Evolutionary conservation across 2,888 invertebrate genomes (phyloP).

Genomic region (Steinernema scapterisci): DNA sequence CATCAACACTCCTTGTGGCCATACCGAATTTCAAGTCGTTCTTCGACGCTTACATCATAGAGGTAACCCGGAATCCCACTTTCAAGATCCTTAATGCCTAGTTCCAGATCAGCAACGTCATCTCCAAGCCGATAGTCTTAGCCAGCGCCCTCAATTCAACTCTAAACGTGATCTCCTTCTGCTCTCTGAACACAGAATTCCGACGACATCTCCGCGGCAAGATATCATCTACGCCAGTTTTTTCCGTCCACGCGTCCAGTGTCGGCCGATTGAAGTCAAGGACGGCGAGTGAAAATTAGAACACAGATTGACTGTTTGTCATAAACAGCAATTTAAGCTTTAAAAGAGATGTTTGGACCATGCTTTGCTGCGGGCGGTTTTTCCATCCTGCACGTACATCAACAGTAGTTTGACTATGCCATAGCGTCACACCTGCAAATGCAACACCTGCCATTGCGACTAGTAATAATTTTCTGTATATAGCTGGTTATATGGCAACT

Average conservation of each 20-base stretch:
- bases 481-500: too few relatives aligned
- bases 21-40: constrained; percentile 3
- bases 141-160: constrained; percentile 2
- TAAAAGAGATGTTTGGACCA: too few relatives aligned
- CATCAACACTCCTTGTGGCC: not conserved
- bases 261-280: not conserved
- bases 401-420: too few relatives aligned
- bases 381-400: too few relatives aligned
- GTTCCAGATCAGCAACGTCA: not conserved
- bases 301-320: too few relatives aligned
- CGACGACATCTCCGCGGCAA: not conserved
- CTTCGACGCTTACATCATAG: not conserved
- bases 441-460: too few relatives aligned
- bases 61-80: too few relatives aligned
- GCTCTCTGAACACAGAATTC: constrained; percentile 9
- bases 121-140: not conserved
- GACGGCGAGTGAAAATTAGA: not conserved
- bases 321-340: too few relatives aligned
- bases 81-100: not conserved
- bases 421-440: too few relatives aligned
- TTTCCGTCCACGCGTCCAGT: not conserved
- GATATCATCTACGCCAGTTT: not conserved
- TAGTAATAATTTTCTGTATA: too few relatives aligned
- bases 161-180: constrained; percentile 7
- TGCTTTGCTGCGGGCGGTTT: too few relatives aligned